These are phyloP conservation scores for Coregonus suidteri DNA, from an alignment of 2,797 vertebrate species.

Conservation along the genomic window DNA sequence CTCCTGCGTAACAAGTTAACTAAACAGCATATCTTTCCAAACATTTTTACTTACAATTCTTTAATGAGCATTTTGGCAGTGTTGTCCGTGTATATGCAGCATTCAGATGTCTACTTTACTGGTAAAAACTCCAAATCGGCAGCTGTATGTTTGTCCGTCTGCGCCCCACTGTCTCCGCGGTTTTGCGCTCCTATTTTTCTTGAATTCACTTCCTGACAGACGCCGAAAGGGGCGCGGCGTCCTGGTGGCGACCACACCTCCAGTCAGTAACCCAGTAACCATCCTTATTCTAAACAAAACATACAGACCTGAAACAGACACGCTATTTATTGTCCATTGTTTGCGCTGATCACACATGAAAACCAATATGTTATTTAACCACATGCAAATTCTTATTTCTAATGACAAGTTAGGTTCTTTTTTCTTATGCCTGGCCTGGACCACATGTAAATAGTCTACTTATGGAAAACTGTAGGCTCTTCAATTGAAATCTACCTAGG, in stretches of 20 bases:
- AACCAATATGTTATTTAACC: no score
- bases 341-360: not conserved
- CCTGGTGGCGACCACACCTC: conserved; percentile 69
- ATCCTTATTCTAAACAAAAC: not conserved
- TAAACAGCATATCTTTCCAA: not conserved
- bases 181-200: conserved; percentile 1
- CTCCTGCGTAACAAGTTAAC: not conserved
- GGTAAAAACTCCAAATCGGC: not conserved
- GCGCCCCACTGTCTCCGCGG: not conserved
- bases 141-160: not conserved
- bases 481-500: no score
- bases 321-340: not conserved
- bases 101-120: not conserved
- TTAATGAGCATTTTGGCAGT: conserved; percentile 68
- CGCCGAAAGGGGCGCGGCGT: conserved; percentile 74
- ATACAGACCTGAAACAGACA: not conserved
- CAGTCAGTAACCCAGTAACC: conserved; percentile 10
- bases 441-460: not conserved
- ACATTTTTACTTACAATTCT: conserved; percentile 74
- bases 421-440: not conserved
- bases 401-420: not conserved
- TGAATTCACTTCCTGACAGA: conserved; percentile 63
- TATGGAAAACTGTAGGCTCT: not conserved
- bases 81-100: conserved; percentile 7
- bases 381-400: no score